Evolutionary conservation across 2,113 vertebrate genomes (phyloP).

Genomic region (Atrichornis clamosus): DNA sequence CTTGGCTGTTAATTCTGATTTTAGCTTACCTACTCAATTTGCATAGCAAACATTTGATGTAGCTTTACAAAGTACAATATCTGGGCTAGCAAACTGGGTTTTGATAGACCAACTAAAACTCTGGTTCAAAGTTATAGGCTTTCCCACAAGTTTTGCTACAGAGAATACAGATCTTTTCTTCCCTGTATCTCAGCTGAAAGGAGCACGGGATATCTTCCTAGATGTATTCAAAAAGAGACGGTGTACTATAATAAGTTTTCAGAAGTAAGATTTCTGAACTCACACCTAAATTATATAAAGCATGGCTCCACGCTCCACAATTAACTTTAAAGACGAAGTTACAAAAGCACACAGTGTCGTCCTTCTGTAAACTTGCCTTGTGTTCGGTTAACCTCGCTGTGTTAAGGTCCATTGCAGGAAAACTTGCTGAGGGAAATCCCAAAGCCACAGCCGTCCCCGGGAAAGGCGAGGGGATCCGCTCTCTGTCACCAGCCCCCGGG

Average conservation of each 20-base stretch:
- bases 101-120: background rate
- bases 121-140: background rate
- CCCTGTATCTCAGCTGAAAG: background rate
- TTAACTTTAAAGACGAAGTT: background rate
- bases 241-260: background rate
- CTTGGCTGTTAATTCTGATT: background rate
- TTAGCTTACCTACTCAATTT: background rate
- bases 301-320: background rate
- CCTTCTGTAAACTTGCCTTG: accelerated
- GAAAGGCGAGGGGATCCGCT: no score
- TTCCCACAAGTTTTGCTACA: background rate
- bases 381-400: background rate
- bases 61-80: background rate
- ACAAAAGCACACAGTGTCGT: background rate
- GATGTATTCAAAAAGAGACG: background rate
- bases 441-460: background rate
- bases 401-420: background rate
- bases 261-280: background rate
- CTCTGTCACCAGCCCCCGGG: no score
- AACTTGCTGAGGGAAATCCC: background rate
- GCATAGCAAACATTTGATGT: background rate
- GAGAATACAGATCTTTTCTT: background rate
- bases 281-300: background rate
- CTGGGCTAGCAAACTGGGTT: background rate
- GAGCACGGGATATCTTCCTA: background rate